Base-by-base conservation (phyloP, 2,113 vertebrate genomes). In the Oncorhynchus clarkii region DNA sequence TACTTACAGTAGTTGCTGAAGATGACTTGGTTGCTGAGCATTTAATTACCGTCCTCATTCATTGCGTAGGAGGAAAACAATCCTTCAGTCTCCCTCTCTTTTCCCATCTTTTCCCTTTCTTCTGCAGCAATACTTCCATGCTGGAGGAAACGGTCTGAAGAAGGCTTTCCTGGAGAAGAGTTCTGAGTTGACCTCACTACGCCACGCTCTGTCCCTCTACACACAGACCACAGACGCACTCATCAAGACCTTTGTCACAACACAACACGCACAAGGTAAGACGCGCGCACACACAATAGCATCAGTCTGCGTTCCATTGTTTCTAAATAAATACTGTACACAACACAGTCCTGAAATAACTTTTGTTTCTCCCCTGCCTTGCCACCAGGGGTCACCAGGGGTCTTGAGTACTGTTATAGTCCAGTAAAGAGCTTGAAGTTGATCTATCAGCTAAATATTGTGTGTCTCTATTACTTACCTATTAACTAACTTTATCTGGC, bases 111-210 rank as follows among this genome's bases (percentile, higher is more conserved):
- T 26, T 7, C 26, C 68, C 34, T 39, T 39, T 9, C 62, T 87
- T n/a, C 20, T 49, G n/a, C 86, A 99, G 98, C 97, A 99, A 99
- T 99, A 99, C 88, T 99, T 99, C 87, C 97, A 99, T 7, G 98
- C 98, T 5, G 98, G 98, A 85, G 98, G 98, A 22, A 99, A 96
- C 0, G 98, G 98, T 2, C 90, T 99, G 85, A 99, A 99, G 92
- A 99, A 99, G 85, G 93, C 95, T 0, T 99, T 98, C 86, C 89
- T 99, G 89, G 98, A 99, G 89, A 99, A 99, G 88, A 99, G 97
- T 78, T 81, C 96, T 0, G 97, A 98, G 81, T 88, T 99, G 22
- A 96, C 95, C 12, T 98, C 98, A 0, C 93, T 99, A 11, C 96
- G 97, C 71, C 98, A 99, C 0, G 97, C 98, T 1, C 93, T 99